These are phyloP conservation scores for Chloroceryle inda DNA, from an alignment of 2,797 vertebrate species.

Conservation along the genomic window DNA sequence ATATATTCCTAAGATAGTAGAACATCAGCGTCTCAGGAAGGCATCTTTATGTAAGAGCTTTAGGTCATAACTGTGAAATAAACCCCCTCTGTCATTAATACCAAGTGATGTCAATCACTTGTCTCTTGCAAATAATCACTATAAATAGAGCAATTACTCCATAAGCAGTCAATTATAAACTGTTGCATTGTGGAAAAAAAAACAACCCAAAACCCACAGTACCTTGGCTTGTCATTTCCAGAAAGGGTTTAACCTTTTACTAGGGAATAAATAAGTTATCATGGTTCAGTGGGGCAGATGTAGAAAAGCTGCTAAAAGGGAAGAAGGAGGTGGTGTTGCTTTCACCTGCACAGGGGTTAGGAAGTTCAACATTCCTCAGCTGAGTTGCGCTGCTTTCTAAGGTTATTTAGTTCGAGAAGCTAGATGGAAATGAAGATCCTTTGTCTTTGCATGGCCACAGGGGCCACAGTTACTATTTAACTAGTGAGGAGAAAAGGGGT, in stretches of 20 bases:
- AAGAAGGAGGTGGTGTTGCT: not conserved
- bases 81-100: conserved; percentile 4
- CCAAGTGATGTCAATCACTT: conserved; percentile 59
- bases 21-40: not conserved
- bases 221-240: not conserved
- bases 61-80: conserved; percentile 34
- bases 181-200: not conserved
- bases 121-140: conserved; percentile 40
- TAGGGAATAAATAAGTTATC: not conserved
- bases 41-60: not conserved
- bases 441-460: not conserved
- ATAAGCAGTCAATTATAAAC: conserved; percentile 54
- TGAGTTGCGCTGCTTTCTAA: not conserved
- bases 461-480: not conserved
- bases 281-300: not conserved
- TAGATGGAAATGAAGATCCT: not conserved
- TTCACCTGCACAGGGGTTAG: not conserved
- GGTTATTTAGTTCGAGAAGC: not conserved
- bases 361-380: not conserved
- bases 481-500: not conserved
- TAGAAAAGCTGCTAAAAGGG: not conserved
- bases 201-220: too few relatives aligned
- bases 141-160: conserved; percentile 65
- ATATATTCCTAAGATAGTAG: not conserved
- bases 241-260: conserved; percentile 15